phyloP scores from a whole-genome alignment of 2,797 vertebrate genomes.

The Picus viridis region DNA sequence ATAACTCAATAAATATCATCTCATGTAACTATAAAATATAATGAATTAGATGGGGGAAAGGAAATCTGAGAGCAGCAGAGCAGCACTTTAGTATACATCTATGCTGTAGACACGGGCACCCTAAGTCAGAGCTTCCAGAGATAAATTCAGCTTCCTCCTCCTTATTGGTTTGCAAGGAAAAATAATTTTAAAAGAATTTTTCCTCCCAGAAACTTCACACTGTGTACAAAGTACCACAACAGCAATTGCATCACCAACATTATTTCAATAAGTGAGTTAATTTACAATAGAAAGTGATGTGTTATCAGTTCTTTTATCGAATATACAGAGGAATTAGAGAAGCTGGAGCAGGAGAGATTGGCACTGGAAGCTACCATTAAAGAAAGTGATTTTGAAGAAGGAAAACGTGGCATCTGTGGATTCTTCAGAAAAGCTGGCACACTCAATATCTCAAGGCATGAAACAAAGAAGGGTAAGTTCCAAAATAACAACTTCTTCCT shows the following conservation, averaged over 20 bases:
- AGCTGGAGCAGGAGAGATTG: slow-evolving; percentile 87
- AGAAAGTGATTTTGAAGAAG: slow-evolving; percentile 83
- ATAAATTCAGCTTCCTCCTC: not conserved
- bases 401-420: slow-evolving; percentile 77
- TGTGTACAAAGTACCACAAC: not conserved
- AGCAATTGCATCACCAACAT: not conserved
- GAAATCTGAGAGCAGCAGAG: not conserved
- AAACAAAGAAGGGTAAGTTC: slow-evolving; percentile 83
- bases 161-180: not conserved
- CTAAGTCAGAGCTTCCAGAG: not conserved
- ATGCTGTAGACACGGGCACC: not conserved
- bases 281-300: not conserved
- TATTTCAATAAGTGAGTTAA: not conserved
- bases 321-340: slow-evolving; percentile 87
- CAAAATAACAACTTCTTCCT: not conserved
- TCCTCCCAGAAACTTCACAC: not conserved
- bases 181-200: not conserved
- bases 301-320: slow-evolving; percentile 1
- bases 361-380: slow-evolving; percentile 84
- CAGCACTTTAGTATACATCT: slow-evolving; percentile 1
- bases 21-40: not conserved
- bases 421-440: slow-evolving; percentile 87
- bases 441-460: slow-evolving; percentile 80
- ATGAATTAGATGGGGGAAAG: slow-evolving; percentile 38
- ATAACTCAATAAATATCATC: not conserved